phyloP scores from a whole-genome alignment of 2,113 vertebrate species.

The Entosphenus tridentatus region DNA sequence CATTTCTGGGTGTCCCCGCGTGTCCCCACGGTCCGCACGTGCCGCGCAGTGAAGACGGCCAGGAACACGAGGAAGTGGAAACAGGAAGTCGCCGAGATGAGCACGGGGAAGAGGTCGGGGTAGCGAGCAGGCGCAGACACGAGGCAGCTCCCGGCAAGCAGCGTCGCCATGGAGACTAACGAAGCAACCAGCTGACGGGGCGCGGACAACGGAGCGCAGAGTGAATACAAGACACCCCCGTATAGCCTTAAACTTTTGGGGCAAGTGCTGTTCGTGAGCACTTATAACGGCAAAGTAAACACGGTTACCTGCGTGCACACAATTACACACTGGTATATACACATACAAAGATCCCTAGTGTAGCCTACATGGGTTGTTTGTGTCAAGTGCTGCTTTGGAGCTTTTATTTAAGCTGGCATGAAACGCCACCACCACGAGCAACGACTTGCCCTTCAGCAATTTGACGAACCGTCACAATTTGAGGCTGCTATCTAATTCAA shows the following conservation, averaged over 20 bases:
- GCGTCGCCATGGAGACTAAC: slow-evolving; percentile 25
- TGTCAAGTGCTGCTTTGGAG: too few species aligned
- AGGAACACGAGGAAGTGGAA: slow-evolving; percentile 45
- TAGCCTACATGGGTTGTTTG: too few species aligned
- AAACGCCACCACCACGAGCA: too few species aligned
- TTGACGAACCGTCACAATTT: too few species aligned
- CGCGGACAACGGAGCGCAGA: slow-evolving; percentile 9
- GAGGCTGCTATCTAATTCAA: too few species aligned
- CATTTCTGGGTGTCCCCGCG: too few species aligned
- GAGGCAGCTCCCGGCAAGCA: slow-evolving; percentile 28
- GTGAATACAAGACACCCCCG: not conserved
- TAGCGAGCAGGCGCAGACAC: slow-evolving; percentile 34
- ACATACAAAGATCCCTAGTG: too few species aligned
- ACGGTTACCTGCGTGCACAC: too few species aligned
- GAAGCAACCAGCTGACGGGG: slow-evolving; percentile 49
- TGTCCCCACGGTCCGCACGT: too few species aligned
- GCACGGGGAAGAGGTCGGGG: slow-evolving; percentile 55
- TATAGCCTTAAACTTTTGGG: not conserved
- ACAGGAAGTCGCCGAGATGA: slow-evolving; percentile 44
- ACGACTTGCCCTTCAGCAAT: too few species aligned
- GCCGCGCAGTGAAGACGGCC: not conserved
- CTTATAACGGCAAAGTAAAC: not conserved
- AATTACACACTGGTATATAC: too few species aligned
- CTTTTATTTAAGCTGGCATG: too few species aligned
- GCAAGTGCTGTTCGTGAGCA: slow-evolving; percentile 1